Base-by-base conservation (phyloP, 1,140 invertebrate genomes). In the Ditylenchus dipsaci region DNA sequence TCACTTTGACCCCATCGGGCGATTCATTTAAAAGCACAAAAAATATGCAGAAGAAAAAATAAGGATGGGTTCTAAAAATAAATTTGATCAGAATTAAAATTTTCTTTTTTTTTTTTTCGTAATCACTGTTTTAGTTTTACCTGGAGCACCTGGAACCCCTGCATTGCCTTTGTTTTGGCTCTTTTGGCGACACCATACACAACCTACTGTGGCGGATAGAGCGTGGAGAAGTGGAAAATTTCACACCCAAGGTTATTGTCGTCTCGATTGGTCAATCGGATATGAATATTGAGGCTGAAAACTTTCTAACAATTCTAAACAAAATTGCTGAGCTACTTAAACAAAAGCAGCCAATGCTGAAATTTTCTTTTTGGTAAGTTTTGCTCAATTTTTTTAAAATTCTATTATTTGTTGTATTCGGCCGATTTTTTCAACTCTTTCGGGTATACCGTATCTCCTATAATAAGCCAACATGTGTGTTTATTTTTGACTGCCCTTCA, bases 161-260 rank as follows among this genome's bases (percentile, higher is more conserved):
- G 11, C 84, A 85, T 64, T 83, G 81, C 69, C 75, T 85, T 26
- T 85, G 85, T 67, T 85, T 85, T 78, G 82, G 84, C 45, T 83
- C 85, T 57, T 78, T 82, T 33, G 83, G 79, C 8, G 84, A 85
- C 71, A 80, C 83, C 65, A 85, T 84, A 13, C 78, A 84, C 67
- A 71, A 85, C 77, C 75, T 85, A 29, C 72, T 85, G 30, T 85
- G 84, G 84, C 74, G 84, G 63, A 69, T 85, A 9, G 69, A 76
- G 38, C 83, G 85, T 78, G 84, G 84, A 63, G 84, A 85, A 69
- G 53, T 85, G 38, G 84, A 85, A n/a, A 71, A 77, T 63, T 71
- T 84, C 19, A 27, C 78, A 57, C 84, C 84, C 7, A 84, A 85
- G 74, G 84, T 84, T 42, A 67, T 69, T 42, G 67, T 69, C 19